Base-by-base conservation (phyloP, 2,888 invertebrate species). In the Phoronis australis region DNA sequence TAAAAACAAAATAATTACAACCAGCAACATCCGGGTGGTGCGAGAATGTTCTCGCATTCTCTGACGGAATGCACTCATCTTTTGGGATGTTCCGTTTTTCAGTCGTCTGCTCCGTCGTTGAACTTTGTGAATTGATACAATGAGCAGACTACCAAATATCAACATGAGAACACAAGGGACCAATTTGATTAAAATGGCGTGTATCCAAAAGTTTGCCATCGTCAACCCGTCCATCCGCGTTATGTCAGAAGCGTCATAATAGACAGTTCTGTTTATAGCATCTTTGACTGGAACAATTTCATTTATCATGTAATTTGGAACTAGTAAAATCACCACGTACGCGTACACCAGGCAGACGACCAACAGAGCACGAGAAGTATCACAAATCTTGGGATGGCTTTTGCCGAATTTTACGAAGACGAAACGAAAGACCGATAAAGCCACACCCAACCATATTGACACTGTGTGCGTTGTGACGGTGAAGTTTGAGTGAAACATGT, bases 381-480 rank as follows among this genome's bases (percentile, higher is more conserved):
- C 87, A 68, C 90, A 90, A n/a, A 64, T 43, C 5, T 66, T 52
- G n/a, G n/a, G n/a, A n/a, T n/a, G n/a, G n/a, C n/a, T n/a, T n/a
- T n/a, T n/a, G 9, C 31, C 31, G 20, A 22, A 45, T 4, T 61
- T 64, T 4, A 62, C 48, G 47, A 76, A 77, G 6, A 73, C 60
- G 71, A 89, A 93, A 4, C 94, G 82, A 88, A 94, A 93, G 2
- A 94, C 86, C 0, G 94, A 93, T 52, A 95, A 77, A 0, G 90
- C 87, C 1, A 95, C 87, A 0, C 94, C 94, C 61, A 95, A 78
- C 85, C 90, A 93, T 60, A 93, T 94, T 1, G 93, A 90, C 56
- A 93, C 88, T 2, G 94, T 93, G 75, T 90, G 90, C 53, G 88
- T 83, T 42, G 87, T 83, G 76, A 91, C 91, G 20, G 88, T 85